Base-by-base conservation (phyloP, 1,140 invertebrate species). In the Ooceraea biroi region DNA sequence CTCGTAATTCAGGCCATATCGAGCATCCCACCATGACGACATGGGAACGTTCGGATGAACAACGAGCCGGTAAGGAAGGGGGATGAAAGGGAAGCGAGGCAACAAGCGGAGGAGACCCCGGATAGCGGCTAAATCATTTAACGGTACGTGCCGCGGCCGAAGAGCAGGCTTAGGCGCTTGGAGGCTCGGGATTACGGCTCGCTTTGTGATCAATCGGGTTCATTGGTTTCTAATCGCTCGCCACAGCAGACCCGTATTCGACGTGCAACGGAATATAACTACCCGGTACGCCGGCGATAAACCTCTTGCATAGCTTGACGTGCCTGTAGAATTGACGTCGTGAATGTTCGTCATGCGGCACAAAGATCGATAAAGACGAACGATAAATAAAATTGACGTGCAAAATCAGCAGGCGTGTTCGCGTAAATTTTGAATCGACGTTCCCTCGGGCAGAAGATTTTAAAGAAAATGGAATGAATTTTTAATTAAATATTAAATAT, bases 191-290 rank as follows among this genome's bases (percentile, higher is more conserved):
- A 88, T 88, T 76, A 84, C 57, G 27, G 46, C 22, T 72, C 73
- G 74, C 83, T 85, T 83, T 86, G 78, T 83, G 78, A 89, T 84
- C 80, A 71, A 86, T 86, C 86, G 63, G 60, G 80, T 83, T 88
- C 72, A 80, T 85, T 83, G 74, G 73, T 73, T 72, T 61, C 77
- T 90, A 90, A 90, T 90, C 87, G 89, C 60, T 88, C 71, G 80
- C 66, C 68, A 76, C 84, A 78, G 84, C 83, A 60, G 50, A 66
- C 61, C 84, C 61, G 60, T 68, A 76, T 74, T 55, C 77, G 48
- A 84, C 41, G 60, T 50, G 82, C 77, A 66, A 55, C n/a, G 14
- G 65, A 57, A 85, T 88, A 83, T 71, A 44, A 78, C 52, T 74
- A 63, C 55, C 63, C 41, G 55, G 61, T 60, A 66, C 68, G 17